Conservation (phyloP, 2,888 invertebrate genomes). For the Prosopocoilus inquinatus region DNA sequence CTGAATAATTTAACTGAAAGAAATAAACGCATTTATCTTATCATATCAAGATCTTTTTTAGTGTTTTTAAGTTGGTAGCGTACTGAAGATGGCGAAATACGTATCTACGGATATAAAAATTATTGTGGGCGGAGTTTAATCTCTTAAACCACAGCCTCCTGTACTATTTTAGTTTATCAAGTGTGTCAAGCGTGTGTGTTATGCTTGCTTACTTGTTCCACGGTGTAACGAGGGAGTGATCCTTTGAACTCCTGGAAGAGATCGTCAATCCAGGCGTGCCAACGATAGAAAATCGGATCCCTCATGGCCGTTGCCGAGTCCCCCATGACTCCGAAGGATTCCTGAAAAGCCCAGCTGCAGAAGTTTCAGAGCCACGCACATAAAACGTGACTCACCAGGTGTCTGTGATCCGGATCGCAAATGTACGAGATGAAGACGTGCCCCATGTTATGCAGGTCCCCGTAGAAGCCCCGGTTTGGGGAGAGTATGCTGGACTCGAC, state of each 20-base stretch:
- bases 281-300: constrained; percentile 83
- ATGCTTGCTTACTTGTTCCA: constrained; percentile 52
- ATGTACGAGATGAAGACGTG: constrained; percentile 74
- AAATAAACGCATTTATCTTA: not conserved
- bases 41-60: not conserved
- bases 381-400: constrained; percentile 55
- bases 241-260: constrained; percentile 74
- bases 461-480: constrained; percentile 68
- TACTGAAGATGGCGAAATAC: no score
- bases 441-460: constrained; percentile 80
- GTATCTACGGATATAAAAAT: no score
- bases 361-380: not conserved
- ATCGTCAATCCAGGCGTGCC: constrained; percentile 78
- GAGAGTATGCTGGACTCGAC: constrained; percentile 72
- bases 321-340: constrained; percentile 79
- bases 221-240: constrained; percentile 65
- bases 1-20: constrained; percentile 61
- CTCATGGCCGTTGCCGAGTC: constrained; percentile 84
- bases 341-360: constrained; percentile 53
- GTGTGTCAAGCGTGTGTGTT: no score
- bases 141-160: no score
- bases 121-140: no score
- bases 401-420: constrained; percentile 78
- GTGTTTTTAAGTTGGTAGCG: no score
- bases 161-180: no score